phyloP scores from a whole-genome alignment of 2,113 vertebrate genomes.

The Ophthalmotilapia sp. region DNA sequence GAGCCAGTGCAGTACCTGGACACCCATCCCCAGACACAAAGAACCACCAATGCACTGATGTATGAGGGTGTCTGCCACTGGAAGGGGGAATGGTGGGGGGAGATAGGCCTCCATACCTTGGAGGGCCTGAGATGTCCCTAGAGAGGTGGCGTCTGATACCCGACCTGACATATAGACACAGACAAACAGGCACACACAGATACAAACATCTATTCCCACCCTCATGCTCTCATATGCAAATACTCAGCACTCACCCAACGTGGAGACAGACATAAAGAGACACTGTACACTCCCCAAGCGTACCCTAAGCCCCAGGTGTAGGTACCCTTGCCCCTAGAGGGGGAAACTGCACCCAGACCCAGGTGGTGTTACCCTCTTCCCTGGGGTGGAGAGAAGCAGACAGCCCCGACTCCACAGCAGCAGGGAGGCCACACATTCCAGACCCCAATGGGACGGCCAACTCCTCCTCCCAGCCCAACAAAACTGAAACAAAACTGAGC shows the following conservation, averaged over 20 bases:
- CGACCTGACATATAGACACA: neutral
- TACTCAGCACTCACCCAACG: neutral
- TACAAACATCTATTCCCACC: neutral
- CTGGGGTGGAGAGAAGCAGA: no score
- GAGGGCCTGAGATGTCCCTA: no score
- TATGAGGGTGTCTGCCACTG: no score
- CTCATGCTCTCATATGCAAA: neutral
- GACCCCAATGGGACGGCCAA: neutral
- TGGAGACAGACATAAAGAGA: neutral
- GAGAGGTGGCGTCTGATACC: neutral
- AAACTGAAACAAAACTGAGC: neutral
- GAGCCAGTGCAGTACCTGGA: accelerated
- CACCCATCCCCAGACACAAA: no score
- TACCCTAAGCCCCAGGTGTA: neutral
- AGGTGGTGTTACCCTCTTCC: neutral
- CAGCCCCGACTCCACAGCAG: no score
- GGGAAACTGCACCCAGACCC: neutral
- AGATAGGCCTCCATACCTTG: neutral
- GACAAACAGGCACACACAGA: neutral
- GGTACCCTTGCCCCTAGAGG: neutral
- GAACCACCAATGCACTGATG: no score
- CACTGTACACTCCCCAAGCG: neutral
- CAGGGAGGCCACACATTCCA: neutral
- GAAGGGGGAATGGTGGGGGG: no score
- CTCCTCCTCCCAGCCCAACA: neutral